These are phyloP conservation scores for Calliscelio sp. DNA, from an alignment of 2,888 invertebrate genomes.

Conservation along the genomic window DNA sequence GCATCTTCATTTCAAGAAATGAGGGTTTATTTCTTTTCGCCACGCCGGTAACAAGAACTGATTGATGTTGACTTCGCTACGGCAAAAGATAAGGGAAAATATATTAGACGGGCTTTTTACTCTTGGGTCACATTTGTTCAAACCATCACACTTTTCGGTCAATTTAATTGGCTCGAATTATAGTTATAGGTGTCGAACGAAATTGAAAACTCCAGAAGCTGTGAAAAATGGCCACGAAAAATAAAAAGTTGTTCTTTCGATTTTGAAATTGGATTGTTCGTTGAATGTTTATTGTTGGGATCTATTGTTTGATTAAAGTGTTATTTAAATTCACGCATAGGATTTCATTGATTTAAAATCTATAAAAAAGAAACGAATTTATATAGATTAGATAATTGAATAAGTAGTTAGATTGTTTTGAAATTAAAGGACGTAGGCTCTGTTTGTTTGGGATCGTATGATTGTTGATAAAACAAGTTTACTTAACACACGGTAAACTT, in stretches of 20 bases:
- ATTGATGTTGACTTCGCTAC: conserved; percentile 27
- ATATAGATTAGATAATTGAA: too few species aligned
- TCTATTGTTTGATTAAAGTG: too few species aligned
- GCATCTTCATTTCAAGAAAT: conserved; percentile 41
- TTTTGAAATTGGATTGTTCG: too few species aligned
- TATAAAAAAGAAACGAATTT: too few species aligned
- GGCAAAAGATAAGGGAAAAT: conserved; percentile 21
- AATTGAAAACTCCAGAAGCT: neutral
- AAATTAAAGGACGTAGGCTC: neutral
- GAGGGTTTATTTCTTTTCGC: conserved; percentile 37
- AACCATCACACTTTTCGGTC: conserved; percentile 4
- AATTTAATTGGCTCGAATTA: conserved; percentile 10
- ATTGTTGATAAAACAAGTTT: conserved; percentile 7
- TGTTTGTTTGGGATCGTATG: neutral
- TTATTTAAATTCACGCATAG: too few species aligned
- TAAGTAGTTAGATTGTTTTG: too few species aligned
- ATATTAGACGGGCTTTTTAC: neutral
- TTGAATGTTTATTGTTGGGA: too few species aligned
- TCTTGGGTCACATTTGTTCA: conserved; percentile 7
- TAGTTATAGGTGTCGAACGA: neutral
- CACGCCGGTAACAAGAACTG: conserved; percentile 33
- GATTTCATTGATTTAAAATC: too few species aligned
- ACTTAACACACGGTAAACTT: conserved; percentile 33
- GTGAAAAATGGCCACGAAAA: neutral
- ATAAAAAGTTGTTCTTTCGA: too few species aligned